A percentile compares a stretch with the other conserved stretches of the same genome.
Conservation (phyloP, 2,113 vertebrate genomes). For the Hystrix brachyura region DNA sequence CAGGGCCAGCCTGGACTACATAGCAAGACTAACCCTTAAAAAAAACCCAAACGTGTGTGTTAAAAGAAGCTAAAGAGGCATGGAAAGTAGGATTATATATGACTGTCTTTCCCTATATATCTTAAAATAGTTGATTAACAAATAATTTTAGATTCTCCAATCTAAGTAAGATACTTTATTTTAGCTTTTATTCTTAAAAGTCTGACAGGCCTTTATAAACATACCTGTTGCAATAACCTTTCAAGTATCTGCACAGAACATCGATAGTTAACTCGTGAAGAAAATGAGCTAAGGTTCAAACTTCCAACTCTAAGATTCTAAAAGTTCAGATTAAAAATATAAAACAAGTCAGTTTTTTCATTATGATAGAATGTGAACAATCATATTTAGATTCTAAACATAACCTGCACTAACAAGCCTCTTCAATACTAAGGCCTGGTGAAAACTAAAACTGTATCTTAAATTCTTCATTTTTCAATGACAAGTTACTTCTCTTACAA, state of each 20-base stretch:
- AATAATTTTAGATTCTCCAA: conserved; percentile 21
- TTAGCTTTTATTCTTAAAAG: conserved; percentile 43
- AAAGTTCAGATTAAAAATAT: conserved; percentile 1
- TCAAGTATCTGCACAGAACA: neutral
- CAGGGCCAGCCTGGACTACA: no score
- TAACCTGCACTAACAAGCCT: neutral
- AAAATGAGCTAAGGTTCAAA: conserved; percentile 8
- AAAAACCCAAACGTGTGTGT: no score
- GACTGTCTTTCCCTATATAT: neutral
- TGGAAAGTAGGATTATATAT: neutral
- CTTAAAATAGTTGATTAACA: conserved; percentile 7
- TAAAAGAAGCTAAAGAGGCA: conserved; percentile 11
- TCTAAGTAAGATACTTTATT: neutral
- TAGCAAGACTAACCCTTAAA: no score
- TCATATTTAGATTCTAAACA: conserved; percentile 22
- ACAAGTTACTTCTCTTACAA: conserved; percentile 49
- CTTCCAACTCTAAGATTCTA: conserved; percentile 52
- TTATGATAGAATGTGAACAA: neutral
- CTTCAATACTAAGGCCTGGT: neutral
- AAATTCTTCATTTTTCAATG: conserved; percentile 52
- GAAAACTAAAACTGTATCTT: neutral
- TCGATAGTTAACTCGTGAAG: neutral
- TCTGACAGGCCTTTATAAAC: neutral
- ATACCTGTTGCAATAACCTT: neutral
- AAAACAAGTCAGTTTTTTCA: conserved; percentile 44